Base-by-base conservation (phyloP, 2,888 invertebrate genomes). In the Quadriops clusia region DNA sequence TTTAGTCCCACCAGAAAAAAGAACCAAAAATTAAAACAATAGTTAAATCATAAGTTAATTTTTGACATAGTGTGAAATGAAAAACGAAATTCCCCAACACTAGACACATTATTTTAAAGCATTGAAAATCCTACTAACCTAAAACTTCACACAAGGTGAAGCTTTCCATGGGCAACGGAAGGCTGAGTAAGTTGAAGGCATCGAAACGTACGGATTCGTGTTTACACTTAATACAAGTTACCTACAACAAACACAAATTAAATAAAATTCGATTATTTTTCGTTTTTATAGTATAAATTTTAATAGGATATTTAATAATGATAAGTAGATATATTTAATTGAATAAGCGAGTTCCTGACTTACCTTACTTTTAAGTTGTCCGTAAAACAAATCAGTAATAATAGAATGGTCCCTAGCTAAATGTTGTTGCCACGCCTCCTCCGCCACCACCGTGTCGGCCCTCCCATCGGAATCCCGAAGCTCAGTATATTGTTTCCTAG, bases 91-190 rank as follows among this genome's bases (percentile, higher is more conserved):
- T n/a, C n/a, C n/a, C n/a, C n/a, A n/a, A n/a, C n/a, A n/a, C n/a
- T n/a, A n/a, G n/a, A n/a, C n/a, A n/a, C n/a, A n/a, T n/a, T n/a
- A n/a, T 18, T 18, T 18, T 18, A 18, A 18, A 18, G 8, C 7
- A 18, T 18, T 18, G 18, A 18, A 7, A 18, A 18, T 7, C n/a
- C 21, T 34, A 11, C 15, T 10, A 7, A 56, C 56, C 83, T 46
- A 77, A 66, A 31, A 84, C 70, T 55, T 85, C 83, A 44, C 80
- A 68, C 39, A 83, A 72, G 27, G 81, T 72, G 49, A 74, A 82
- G 55, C 80, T 80, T 61, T 93, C 91, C 71, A 91, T 84, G 12
- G 91, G 91, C 46, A 93, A 66, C 34, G 91, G 91, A 47, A 93
- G 65, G 41, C 86, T 60, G 26, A 93, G 72, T 62, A 86, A 78